A percentile compares a stretch with the other conserved stretches of the same genome.
Evolutionary conservation across 2,888 invertebrate genomes (phyloP).

Genomic region (Frankliniella fusca): DNA sequence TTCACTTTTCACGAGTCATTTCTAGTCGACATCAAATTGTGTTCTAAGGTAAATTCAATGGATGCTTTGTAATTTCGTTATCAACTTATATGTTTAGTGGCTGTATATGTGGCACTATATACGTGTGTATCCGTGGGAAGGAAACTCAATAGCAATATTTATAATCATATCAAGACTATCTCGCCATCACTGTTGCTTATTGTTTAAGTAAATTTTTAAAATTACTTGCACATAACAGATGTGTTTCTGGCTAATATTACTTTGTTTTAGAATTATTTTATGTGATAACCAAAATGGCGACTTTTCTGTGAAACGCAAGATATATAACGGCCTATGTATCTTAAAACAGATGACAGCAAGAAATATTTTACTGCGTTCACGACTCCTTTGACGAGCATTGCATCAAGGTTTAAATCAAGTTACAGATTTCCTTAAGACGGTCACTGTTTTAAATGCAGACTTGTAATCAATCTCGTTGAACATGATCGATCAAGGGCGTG

Average conservation of each 20-base stretch:
- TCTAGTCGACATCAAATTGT: no score
- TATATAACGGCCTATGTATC: slow-evolving; percentile 17
- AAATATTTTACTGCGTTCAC: background rate
- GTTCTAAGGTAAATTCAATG: no score
- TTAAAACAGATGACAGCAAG: background rate
- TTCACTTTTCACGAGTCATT: no score
- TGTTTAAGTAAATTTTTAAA: background rate
- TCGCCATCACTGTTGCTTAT: slow-evolving; percentile 11
- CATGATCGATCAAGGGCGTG: no score
- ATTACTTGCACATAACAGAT: background rate
- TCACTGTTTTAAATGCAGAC: no score
- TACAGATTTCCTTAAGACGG: no score
- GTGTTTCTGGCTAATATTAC: background rate
- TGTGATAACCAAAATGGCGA: background rate
- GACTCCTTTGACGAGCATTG: background rate
- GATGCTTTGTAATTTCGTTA: no score
- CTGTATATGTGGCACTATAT: background rate
- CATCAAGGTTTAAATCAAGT: background rate
- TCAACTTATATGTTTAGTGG: no score
- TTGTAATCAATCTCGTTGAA: no score
- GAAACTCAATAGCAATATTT: slow-evolving; percentile 15
- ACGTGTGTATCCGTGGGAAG: background rate
- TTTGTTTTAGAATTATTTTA: background rate
- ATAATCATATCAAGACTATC: slow-evolving; percentile 21
- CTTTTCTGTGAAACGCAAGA: background rate